Base-by-base conservation (phyloP, 2,113 vertebrate species). In the Aepyceros melampus region DNA sequence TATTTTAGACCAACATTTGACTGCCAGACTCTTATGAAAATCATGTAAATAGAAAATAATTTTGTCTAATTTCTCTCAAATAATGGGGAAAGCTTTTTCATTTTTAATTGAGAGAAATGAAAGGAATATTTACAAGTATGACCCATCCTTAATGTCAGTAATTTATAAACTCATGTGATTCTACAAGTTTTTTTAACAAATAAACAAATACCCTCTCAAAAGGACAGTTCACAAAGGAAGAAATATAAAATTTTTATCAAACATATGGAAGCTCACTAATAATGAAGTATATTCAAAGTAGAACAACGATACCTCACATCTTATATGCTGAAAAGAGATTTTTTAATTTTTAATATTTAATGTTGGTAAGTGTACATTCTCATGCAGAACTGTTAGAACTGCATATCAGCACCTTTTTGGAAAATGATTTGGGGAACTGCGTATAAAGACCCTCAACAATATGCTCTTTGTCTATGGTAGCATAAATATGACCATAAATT, bases 81-180 rank as follows among this genome's bases (percentile, higher is more conserved):
- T 67, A 85, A 62, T 25, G 85, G 7, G 6, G 31, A 95, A 94
- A 56, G 4, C 6, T 2, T 87, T 87, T 91, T 67, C 19, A 78
- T 91, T 88, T 88, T 78, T 94, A 91, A 88, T 31, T 83, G 62
- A 91, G 25, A 78, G 49, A 94, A 84, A 88, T 85, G 14, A 96
- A 84, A 94, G 11, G 62, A 87, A 56, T 76, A 62, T 76, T 94
- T 79, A 43, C 2, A 90, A 92, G 67, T 49, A 76, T 56, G 58
- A 82, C 5, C 40, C 19, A 71, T 81, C 87, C 23, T 96, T 33
- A 49, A 92, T 84, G 55, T 78, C 13, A 89, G 25, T 58, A 51
- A 67, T 84, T 16, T 19, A 82, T 60, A 85, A 84, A 60, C 45
- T 92, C 45, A 60, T 21, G 16, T 49, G 45, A 91, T 87, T 79